These are phyloP conservation scores for Nothobranchius furzeri DNA, from an alignment of 2,113 vertebrate genomes.

Conservation along the genomic window DNA sequence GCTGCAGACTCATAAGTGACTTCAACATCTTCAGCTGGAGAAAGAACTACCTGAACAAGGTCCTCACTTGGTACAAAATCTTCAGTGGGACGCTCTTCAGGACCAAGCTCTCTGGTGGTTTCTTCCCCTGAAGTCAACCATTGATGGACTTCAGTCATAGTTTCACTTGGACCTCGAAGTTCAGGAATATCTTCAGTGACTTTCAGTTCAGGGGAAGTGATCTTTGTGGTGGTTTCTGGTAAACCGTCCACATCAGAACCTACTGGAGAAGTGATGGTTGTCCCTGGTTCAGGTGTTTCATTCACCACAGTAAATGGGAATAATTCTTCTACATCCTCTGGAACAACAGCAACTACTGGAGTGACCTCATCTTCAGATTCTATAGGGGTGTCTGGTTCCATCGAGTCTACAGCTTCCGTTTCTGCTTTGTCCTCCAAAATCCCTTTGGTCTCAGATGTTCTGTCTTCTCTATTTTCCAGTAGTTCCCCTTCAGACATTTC, in stretches of 20 bases:
- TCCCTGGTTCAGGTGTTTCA: constrained; percentile 4
- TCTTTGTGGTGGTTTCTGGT: constrained; percentile 9
- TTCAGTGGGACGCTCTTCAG: not conserved
- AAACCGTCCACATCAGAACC: not conserved
- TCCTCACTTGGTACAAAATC: not conserved
- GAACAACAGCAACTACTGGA: constrained; percentile 17
- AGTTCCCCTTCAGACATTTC: constrained; percentile 3
- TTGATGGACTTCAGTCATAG: not conserved
- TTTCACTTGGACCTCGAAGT: constrained; percentile 9
- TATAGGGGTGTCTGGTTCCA: not conserved
- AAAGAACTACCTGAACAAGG: not conserved
- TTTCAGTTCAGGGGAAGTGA: not conserved
- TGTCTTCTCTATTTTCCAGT: constrained; percentile 3
- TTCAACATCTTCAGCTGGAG: constrained; percentile 3
- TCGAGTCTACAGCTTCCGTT: not conserved
- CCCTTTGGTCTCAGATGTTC: not conserved
- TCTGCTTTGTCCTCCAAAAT: not conserved
- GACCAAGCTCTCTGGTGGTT: not conserved
- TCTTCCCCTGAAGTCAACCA: not conserved
- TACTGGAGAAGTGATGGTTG: not conserved
- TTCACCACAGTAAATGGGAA: constrained; percentile 2
- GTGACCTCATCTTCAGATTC: constrained; percentile 26
- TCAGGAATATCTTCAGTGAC: not conserved
- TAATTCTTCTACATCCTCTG: constrained; percentile 34
- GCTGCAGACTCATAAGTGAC: constrained; percentile 12